phyloP scores from a whole-genome alignment of 2,113 vertebrate species.

The Siniperca knerii region DNA sequence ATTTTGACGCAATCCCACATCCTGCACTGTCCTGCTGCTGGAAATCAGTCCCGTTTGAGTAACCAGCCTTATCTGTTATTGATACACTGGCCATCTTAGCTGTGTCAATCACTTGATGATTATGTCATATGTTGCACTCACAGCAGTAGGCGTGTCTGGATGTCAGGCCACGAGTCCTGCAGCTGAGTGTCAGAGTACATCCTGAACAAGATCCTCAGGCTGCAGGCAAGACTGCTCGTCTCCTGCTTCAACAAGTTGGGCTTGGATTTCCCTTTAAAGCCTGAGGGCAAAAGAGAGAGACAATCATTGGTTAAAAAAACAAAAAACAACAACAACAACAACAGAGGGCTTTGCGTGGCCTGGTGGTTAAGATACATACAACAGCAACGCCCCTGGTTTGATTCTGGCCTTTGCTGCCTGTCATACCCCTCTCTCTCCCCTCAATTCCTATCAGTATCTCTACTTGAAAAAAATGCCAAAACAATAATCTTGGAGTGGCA shows the following conservation, averaged over 20 bases:
- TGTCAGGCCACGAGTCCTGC: conserved; percentile 89
- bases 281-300: conserved; percentile 73
- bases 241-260: conserved; percentile 98
- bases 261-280: conserved; percentile 99
- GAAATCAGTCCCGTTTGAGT: neutral
- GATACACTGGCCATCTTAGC: neutral
- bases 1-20: neutral
- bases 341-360: neutral
- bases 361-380: too few species aligned
- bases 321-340: neutral
- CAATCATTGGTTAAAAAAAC: neutral
- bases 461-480: neutral
- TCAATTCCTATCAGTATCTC: neutral
- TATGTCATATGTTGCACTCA: conserved; percentile 73
- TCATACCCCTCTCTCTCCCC: neutral
- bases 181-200: conserved; percentile 94
- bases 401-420: neutral
- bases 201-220: conserved; percentile 94
- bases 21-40: neutral
- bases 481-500: neutral
- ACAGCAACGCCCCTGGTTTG: neutral
- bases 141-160: conserved; percentile 93
- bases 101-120: neutral
- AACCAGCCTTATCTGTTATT: too few species aligned
- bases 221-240: conserved; percentile 97